Evolutionary conservation across 2,888 invertebrate genomes (phyloP).

Genomic region (Acrobasis consociella): DNA sequence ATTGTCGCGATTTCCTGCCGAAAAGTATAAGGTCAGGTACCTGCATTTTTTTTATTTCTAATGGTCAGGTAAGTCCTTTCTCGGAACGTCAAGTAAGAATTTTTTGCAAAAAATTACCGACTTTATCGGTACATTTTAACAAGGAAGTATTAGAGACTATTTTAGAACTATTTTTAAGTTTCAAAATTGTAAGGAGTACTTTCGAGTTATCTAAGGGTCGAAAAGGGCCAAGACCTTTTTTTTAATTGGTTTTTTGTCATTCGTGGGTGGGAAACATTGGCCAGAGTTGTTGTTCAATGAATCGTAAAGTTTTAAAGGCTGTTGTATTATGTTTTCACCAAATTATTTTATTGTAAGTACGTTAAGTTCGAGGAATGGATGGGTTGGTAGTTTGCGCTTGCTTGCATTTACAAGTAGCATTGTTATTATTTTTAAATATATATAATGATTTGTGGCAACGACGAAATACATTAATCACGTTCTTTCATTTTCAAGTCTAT

Average conservation of each 20-base stretch:
- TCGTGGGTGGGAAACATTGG: slow-evolving; percentile 37
- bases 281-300: slow-evolving; percentile 39
- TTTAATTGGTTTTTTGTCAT: slow-evolving; percentile 31
- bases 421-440: neutral
- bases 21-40: slow-evolving; percentile 57
- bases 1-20: slow-evolving; percentile 73
- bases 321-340: slow-evolving; percentile 26
- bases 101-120: slow-evolving; percentile 40
- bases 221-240: slow-evolving; percentile 36
- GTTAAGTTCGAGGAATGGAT: neutral
- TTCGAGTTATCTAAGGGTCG: slow-evolving; percentile 32
- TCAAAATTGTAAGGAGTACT: slow-evolving; percentile 6
- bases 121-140: neutral
- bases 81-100: slow-evolving; percentile 45
- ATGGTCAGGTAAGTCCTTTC: slow-evolving; percentile 62
- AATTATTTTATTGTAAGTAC: slow-evolving; percentile 21
- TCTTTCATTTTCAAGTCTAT: too few relatives aligned
- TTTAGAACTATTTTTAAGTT: slow-evolving; percentile 28
- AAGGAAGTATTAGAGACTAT: neutral
- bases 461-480: neutral
- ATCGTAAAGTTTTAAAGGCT: slow-evolving; percentile 39
- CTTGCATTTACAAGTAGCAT: neutral
- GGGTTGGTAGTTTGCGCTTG: neutral
- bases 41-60: slow-evolving; percentile 57
- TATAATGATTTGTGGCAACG: neutral